Conservation (phyloP, 2,888 invertebrate species). For the Tetramorium bicarinatum region DNA sequence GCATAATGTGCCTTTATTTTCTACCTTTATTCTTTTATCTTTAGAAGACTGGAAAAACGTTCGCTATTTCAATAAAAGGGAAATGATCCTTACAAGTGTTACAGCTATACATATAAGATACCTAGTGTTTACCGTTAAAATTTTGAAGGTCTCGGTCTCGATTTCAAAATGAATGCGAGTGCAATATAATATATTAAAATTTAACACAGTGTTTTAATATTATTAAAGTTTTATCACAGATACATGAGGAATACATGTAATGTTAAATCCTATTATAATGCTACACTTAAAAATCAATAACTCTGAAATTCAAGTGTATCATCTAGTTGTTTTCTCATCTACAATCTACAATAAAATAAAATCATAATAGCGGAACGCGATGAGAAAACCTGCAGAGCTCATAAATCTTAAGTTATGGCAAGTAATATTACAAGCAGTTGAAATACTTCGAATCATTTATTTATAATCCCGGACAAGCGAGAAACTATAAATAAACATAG, state of each 20-base stretch:
- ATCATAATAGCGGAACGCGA: constrained; percentile 3
- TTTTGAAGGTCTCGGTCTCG: background rate
- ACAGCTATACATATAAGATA: background rate
- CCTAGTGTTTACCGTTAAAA: background rate
- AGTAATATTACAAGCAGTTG: constrained; percentile 32
- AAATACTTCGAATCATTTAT: constrained; percentile 46
- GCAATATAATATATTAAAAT: background rate
- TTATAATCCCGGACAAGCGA: constrained; percentile 40
- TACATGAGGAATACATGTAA: background rate
- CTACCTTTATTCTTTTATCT: background rate
- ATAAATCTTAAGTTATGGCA: constrained; percentile 20
- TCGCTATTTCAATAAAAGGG: background rate
- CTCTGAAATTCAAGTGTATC: background rate
- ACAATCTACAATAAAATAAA: background rate
- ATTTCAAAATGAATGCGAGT: background rate
- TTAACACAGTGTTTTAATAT: background rate
- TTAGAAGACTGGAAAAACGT: background rate
- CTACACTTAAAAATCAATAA: background rate
- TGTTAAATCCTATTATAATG: background rate
- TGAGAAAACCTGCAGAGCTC: background rate
- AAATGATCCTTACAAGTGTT: background rate
- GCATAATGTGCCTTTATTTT: background rate
- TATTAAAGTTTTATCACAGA: background rate
- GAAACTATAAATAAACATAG: constrained; percentile 47
- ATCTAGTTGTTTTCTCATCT: background rate